Conservation (phyloP, 2,113 vertebrate genomes). For the Psophia crepitans region DNA sequence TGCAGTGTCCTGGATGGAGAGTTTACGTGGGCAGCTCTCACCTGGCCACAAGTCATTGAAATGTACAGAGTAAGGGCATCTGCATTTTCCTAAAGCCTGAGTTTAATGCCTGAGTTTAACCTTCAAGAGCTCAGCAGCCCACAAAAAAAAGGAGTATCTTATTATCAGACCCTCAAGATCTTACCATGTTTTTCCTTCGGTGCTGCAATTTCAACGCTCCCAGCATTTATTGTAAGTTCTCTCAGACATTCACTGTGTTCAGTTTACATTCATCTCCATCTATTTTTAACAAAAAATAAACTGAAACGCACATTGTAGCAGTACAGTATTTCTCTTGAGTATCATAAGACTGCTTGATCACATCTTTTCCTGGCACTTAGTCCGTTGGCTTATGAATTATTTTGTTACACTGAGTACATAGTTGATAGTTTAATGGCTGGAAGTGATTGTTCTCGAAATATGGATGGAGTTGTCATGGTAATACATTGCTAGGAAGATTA, state of each 20-base stretch:
- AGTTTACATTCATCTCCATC: constrained; percentile 18
- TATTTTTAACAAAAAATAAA: constrained; percentile 54
- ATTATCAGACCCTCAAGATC: not conserved
- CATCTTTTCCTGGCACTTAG: constrained; percentile 54
- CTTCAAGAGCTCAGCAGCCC: not conserved
- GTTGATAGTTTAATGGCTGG: constrained; percentile 57
- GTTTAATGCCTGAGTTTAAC: not conserved
- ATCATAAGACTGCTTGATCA: constrained; percentile 6
- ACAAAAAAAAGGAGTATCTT: not conserved
- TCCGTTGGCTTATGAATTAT: constrained; percentile 47
- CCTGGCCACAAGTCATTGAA: not conserved
- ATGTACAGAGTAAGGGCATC: not conserved
- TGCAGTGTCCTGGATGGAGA: not conserved
- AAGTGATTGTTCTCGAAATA: constrained; percentile 53
- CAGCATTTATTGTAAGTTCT: not conserved
- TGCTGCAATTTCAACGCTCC: not conserved
- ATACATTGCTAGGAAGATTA: constrained; percentile 39
- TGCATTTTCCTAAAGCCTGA: not conserved
- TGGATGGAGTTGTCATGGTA: constrained; percentile 46
- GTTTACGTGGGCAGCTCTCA: not conserved
- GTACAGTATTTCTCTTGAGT: constrained; percentile 13
- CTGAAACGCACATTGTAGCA: not conserved
- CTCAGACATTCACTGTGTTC: not conserved
- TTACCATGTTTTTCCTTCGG: not conserved
- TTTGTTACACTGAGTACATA: constrained; percentile 36